phyloP scores from a whole-genome alignment of 2,797 vertebrate genomes.

The Martes flavigula region DNA sequence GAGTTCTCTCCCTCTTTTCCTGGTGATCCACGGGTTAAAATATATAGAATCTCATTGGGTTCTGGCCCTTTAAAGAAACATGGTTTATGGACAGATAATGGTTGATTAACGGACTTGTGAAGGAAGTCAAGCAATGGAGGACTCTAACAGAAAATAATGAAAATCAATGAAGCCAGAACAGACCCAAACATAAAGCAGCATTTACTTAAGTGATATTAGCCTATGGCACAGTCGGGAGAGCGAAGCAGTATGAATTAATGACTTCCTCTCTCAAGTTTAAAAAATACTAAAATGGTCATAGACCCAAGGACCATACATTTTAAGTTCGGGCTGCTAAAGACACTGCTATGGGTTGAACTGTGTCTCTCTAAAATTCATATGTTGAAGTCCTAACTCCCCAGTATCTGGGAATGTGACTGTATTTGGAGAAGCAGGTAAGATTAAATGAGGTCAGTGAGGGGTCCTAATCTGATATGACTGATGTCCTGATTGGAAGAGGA shows the following conservation, averaged over 20 bases:
- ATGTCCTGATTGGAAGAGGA: not conserved
- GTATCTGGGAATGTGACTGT: not conserved
- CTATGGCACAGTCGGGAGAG: not conserved
- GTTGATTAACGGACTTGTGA: not conserved
- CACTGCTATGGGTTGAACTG: not conserved
- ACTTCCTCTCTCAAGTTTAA: slow-evolving; percentile 5
- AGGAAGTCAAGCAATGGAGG: not conserved
- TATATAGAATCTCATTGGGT: not conserved
- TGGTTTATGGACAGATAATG: not conserved
- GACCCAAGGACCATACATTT: not conserved
- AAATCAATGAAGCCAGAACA: slow-evolving; percentile 35
- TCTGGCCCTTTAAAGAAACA: not conserved
- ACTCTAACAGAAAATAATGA: slow-evolving; percentile 45
- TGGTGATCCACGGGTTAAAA: not conserved
- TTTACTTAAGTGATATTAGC: not conserved
- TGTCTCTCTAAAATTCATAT: not conserved
- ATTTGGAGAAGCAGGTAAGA: not conserved
- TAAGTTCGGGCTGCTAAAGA: not conserved
- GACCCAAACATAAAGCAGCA: not conserved
- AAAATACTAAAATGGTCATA: not conserved
- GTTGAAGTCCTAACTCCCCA: not conserved
- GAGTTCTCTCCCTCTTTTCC: not conserved
- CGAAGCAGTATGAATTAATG: not conserved
- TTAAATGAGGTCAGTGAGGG: not conserved
- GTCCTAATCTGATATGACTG: not conserved